Evolutionary conservation across 2,113 vertebrate species (phyloP).

Genomic region (Xiphias gladius): DNA sequence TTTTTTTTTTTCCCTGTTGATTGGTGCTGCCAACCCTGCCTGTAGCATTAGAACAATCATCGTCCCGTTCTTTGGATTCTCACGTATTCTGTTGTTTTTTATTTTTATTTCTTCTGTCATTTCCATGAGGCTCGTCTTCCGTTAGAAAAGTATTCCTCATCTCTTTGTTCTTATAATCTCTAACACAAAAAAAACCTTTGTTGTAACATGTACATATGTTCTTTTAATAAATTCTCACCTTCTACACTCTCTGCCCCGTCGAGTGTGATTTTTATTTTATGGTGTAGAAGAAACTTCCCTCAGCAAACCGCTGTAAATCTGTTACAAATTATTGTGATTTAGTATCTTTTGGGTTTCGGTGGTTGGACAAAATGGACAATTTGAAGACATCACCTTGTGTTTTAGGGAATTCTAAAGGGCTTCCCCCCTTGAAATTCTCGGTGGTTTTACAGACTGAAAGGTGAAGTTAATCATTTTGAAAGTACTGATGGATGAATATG

Average conservation of each 20-base stretch:
- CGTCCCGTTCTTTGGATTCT: conserved; percentile 85
- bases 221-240: conserved; percentile 81
- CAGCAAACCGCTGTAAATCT: not conserved
- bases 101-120: conserved; percentile 10
- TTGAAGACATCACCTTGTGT: too few species aligned
- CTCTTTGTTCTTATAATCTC: conserved; percentile 48
- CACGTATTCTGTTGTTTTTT: conserved; percentile 25
- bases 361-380: too few species aligned
- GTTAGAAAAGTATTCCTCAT: conserved; percentile 37
- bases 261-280: not conserved
- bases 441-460: too few species aligned
- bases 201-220: conserved; percentile 80
- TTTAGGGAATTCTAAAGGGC: too few species aligned
- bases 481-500: too few species aligned
- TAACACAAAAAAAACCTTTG: conserved; percentile 44
- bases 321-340: too few species aligned
- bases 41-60: conserved; percentile 98
- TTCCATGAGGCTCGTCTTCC: conserved; percentile 18
- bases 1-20: conserved; percentile 41
- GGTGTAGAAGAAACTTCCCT: not conserved
- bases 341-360: too few species aligned
- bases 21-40: conserved; percentile 84
- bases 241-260: not conserved
- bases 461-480: too few species aligned
- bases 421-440: too few species aligned